Conservation (phyloP, 2,113 vertebrate species). For the Pipra filicauda region DNA sequence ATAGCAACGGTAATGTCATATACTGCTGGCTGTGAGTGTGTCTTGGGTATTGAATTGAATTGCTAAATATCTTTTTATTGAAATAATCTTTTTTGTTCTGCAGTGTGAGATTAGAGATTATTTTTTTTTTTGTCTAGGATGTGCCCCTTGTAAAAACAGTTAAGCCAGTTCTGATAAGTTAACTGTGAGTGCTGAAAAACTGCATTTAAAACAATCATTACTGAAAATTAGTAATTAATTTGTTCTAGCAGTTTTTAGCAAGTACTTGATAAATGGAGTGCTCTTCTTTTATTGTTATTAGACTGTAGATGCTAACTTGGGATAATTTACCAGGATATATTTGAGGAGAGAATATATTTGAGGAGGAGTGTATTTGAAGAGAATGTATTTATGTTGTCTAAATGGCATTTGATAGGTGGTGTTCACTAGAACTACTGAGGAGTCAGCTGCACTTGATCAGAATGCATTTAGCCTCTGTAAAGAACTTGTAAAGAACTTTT, state of each 20-base stretch:
- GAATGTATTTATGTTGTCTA: conserved; percentile 42
- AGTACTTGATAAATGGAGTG: conserved; percentile 49
- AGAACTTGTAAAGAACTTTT: not conserved
- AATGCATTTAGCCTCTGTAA: not conserved
- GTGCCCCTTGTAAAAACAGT: not conserved
- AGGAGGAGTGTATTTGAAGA: conserved; percentile 46
- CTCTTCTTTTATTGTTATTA: conserved; percentile 43
- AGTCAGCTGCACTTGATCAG: conserved; percentile 20
- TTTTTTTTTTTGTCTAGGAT: not conserved
- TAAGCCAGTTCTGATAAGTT: conserved; percentile 2
- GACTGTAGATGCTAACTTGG: conserved; percentile 48
- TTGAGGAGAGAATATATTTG: conserved; percentile 21
- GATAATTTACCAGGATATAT: conserved; percentile 51
- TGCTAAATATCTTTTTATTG: not conserved
- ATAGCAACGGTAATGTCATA: conserved; percentile 89
- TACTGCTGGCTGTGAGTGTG: not conserved
- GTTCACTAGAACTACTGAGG: conserved; percentile 42
- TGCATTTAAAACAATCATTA: conserved; percentile 39
- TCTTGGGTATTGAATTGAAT: not conserved
- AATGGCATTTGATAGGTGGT: conserved; percentile 38
- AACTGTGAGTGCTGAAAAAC: conserved; percentile 31
- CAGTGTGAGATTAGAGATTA: not conserved
- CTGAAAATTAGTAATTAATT: conserved; percentile 53
- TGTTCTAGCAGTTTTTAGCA: conserved; percentile 58
- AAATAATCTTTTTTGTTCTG: not conserved